phyloP scores from a whole-genome alignment of 2,797 vertebrate species.

The Ptychadena robeensis region DNA sequence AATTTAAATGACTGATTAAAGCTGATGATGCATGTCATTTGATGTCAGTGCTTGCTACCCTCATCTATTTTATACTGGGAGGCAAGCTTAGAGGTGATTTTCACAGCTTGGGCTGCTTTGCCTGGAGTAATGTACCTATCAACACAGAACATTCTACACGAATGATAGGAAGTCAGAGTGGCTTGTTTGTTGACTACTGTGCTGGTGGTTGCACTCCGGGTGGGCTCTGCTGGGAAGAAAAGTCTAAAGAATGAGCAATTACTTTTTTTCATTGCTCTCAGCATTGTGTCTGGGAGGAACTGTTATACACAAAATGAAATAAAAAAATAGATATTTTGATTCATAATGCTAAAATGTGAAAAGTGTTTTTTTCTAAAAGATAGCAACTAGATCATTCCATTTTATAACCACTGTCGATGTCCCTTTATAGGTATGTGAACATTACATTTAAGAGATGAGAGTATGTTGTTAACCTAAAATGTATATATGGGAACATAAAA shows the following conservation, averaged over 20 bases:
- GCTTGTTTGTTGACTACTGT: neutral
- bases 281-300: too few species aligned
- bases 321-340: too few species aligned
- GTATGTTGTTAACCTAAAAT: too few species aligned
- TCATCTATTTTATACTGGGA: neutral
- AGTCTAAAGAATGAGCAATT: neutral
- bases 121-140: neutral
- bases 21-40: neutral
- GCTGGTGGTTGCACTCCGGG: neutral
- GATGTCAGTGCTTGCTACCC: neutral
- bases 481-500: too few species aligned
- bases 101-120: neutral
- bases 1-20: neutral
- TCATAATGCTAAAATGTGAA: neutral
- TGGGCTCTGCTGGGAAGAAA: neutral
- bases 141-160: neutral
- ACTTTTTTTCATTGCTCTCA: neutral
- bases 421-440: too few species aligned
- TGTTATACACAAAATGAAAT: too few species aligned
- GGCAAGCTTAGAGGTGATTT: neutral
- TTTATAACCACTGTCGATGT: too few species aligned
- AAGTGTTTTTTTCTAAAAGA: too few species aligned
- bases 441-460: too few species aligned
- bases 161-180: neutral
- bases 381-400: too few species aligned